These are phyloP conservation scores for Sebastes schlegelii DNA, from an alignment of 2,113 vertebrate genomes.

Conservation along the genomic window DNA sequence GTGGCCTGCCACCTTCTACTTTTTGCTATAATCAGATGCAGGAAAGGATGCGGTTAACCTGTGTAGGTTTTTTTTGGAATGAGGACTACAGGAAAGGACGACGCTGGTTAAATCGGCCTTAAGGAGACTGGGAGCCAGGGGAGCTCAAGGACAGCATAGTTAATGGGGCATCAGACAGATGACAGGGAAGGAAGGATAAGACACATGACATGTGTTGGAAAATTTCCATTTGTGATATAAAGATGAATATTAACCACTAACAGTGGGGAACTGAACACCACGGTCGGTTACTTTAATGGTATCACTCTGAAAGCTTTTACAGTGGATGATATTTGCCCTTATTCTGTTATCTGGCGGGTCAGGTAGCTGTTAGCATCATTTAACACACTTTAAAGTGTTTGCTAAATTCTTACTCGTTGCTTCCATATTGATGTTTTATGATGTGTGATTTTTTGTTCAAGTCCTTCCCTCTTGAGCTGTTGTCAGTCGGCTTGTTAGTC, in stretches of 20 bases:
- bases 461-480: not conserved
- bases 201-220: slow-evolving; percentile 31
- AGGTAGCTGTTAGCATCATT: not conserved
- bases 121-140: slow-evolving; percentile 55
- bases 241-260: slow-evolving; percentile 30
- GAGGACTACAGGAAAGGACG: slow-evolving; percentile 32
- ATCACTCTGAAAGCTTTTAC: slow-evolving; percentile 5
- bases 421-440: not conserved
- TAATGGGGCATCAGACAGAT: slow-evolving; percentile 72
- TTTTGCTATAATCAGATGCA: slow-evolving; percentile 13
- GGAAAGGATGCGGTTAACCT: not conserved
- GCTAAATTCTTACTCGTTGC: not conserved
- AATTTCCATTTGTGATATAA: slow-evolving; percentile 30
- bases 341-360: not conserved
- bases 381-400: not conserved
- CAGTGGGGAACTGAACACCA: not conserved
- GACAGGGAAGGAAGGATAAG: slow-evolving; percentile 62
- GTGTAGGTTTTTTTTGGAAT: slow-evolving; percentile 42
- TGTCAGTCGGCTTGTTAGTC: slow-evolving; percentile 48
- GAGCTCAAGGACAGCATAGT: slow-evolving; percentile 72
- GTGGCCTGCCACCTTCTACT: not conserved
- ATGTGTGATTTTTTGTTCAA: not conserved
- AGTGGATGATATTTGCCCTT: not conserved
- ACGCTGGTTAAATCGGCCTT: slow-evolving; percentile 39
- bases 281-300: slow-evolving; percentile 14